phyloP scores from a whole-genome alignment of 2,797 vertebrate species.

The Clamator glandarius region DNA sequence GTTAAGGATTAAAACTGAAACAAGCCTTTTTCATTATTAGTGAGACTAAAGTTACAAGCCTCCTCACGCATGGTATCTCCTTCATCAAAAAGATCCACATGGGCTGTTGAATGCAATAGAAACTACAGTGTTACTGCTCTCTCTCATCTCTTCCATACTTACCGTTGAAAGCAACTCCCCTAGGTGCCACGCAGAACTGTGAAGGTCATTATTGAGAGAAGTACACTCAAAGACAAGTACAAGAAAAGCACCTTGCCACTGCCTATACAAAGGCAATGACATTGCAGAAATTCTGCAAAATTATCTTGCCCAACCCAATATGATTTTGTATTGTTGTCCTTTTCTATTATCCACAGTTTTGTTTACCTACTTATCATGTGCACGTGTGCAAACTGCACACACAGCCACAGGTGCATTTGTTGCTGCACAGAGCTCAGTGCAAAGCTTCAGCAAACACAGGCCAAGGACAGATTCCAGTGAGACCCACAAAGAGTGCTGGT shows the following conservation, averaged over 20 bases:
- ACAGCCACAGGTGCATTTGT: neutral
- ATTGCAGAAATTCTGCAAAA: neutral
- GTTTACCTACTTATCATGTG: neutral
- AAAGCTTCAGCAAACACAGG: neutral
- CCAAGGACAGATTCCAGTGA: neutral
- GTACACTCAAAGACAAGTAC: neutral
- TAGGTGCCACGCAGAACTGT: neutral
- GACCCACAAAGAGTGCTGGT: neutral
- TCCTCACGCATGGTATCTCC: neutral
- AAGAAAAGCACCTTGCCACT: neutral
- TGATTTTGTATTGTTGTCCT: neutral
- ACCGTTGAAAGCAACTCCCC: neutral
- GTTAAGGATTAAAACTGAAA: neutral
- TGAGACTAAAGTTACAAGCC: neutral
- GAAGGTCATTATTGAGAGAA: neutral
- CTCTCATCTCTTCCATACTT: neutral
- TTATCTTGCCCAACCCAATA: neutral
- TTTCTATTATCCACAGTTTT: neutral
- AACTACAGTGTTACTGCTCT: neutral
- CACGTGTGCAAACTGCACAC: neutral
- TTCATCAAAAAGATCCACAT: neutral
- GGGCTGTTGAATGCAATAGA: neutral
- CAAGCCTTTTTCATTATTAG: neutral
- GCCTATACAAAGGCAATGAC: neutral
- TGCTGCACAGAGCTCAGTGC: neutral